Conservation (phyloP, 2,797 vertebrate species). For the Tolypeutes matacus region DNA sequence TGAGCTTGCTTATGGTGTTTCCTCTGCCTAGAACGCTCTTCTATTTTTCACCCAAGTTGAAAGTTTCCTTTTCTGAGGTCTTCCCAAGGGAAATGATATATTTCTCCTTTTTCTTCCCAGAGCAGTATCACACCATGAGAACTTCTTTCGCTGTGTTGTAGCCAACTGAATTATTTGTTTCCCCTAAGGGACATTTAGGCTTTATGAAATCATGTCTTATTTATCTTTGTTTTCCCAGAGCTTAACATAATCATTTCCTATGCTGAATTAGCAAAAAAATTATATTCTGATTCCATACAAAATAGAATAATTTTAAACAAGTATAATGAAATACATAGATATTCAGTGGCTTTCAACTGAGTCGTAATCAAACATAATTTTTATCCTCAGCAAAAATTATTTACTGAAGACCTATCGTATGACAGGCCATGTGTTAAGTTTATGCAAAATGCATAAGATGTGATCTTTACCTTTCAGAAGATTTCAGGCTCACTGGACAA, state of each 20-base stretch:
- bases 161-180: not conserved
- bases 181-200: not conserved
- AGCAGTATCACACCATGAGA: not conserved
- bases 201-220: constrained; percentile 31
- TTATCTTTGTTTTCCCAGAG: constrained; percentile 37
- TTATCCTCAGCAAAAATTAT: not conserved
- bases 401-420: not conserved
- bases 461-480: constrained; percentile 16
- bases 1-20: not conserved
- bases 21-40: not conserved
- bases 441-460: not conserved
- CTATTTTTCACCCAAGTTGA: constrained; percentile 21
- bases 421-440: not conserved
- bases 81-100: not conserved
- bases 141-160: not conserved
- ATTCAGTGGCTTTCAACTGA: not conserved
- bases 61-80: constrained; percentile 9
- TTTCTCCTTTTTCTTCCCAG: not conserved
- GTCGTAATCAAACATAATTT: constrained; percentile 47
- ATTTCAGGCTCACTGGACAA: not conserved
- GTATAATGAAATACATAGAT: constrained; percentile 22
- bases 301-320: constrained; percentile 48
- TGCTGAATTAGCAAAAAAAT: constrained; percentile 23
- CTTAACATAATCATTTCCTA: constrained; percentile 31
- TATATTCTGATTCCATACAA: constrained; percentile 6